A percentile compares a stretch with the other conserved stretches of the same genome.
Conservation (phyloP, 2,113 vertebrate genomes). For the Scolopax mira region DNA sequence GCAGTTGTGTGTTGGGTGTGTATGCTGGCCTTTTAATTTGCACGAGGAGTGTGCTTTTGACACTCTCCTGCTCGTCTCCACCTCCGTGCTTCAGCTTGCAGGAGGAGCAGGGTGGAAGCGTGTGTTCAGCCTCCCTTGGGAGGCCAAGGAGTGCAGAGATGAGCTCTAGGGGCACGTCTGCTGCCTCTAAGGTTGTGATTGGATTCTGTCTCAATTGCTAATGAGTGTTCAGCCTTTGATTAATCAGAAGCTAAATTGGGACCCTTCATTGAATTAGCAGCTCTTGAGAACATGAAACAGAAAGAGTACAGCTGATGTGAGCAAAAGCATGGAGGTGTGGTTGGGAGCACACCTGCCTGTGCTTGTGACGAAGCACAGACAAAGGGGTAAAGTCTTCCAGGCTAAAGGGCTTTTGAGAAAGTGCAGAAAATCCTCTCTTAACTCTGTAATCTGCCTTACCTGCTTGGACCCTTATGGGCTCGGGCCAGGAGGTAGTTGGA, state of each 20-base stretch:
- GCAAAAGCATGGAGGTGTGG: background rate
- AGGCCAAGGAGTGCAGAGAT: accelerated
- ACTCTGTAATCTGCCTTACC: background rate
- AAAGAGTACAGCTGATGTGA: background rate
- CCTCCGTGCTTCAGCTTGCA: background rate
- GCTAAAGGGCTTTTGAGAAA: background rate
- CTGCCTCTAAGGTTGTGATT: background rate
- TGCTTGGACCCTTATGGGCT: accelerated
- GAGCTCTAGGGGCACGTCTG: background rate
- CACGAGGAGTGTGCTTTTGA: background rate
- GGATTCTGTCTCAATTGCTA: background rate
- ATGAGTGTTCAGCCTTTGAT: background rate
- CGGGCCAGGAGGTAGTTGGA: background rate
- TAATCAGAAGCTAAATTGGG: background rate
- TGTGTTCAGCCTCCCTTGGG: accelerated
- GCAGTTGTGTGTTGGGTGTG: background rate
- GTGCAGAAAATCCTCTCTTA: background rate
- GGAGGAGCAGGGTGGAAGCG: background rate
- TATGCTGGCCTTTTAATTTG: background rate
- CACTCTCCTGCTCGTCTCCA: background rate
- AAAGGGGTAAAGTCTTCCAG: background rate
- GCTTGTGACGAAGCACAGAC: background rate
- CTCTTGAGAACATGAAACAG: background rate
- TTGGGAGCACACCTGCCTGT: accelerated
- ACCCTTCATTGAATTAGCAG: background rate